A percentile compares a stretch with the other conserved stretches of the same genome.
Evolutionary conservation across 2,797 vertebrate species (phyloP).

Genomic region (Arctocebus calabarensis): DNA sequence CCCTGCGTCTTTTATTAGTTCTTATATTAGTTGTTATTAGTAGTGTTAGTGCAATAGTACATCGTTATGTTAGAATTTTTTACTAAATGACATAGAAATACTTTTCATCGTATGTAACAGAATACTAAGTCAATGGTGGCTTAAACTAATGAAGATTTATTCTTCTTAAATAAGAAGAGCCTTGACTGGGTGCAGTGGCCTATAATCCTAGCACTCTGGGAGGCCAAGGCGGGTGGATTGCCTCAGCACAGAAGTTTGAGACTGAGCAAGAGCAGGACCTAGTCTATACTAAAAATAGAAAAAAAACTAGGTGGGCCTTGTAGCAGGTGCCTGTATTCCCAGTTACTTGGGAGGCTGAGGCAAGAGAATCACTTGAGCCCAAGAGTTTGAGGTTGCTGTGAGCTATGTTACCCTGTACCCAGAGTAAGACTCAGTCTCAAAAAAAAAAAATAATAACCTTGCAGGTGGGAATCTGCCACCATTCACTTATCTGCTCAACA

Average conservation of each 20-base stretch:
- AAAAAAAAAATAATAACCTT: neutral
- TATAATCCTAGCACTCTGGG: no score
- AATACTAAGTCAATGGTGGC: neutral
- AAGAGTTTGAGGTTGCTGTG: no score
- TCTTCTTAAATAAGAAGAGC: neutral
- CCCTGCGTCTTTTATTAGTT: constrained; percentile 20
- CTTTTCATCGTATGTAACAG: neutral
- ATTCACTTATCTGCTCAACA: neutral
- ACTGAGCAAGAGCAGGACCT: no score
- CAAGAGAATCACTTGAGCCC: no score
- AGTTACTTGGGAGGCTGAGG: no score
- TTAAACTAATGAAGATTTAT: neutral
- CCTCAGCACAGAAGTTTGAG: no score
- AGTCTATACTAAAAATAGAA: no score
- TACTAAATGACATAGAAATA: neutral
- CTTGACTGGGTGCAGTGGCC: neutral
- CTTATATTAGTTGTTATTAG: neutral
- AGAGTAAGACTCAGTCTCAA: no score
- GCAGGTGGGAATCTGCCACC: neutral
- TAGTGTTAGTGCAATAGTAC: neutral
- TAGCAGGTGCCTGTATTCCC: no score
- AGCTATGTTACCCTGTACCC: no score
- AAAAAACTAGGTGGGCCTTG: no score
- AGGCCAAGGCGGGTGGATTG: no score
- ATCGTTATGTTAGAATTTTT: constrained; percentile 16